These are phyloP conservation scores for Papilio polyxenes DNA, from an alignment of 1,140 invertebrate species.

Conservation along the genomic window DNA sequence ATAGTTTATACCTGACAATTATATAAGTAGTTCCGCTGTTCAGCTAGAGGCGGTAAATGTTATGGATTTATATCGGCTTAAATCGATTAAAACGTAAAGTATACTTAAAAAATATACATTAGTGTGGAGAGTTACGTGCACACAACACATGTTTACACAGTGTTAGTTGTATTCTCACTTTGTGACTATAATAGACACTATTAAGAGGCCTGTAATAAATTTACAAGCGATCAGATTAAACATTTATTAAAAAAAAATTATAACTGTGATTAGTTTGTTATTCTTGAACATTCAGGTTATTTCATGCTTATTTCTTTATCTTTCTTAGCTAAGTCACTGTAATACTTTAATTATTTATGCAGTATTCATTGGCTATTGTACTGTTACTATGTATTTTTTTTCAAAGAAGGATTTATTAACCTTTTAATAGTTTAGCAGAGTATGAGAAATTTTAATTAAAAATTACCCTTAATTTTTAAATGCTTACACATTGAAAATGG, in stretches of 20 bases:
- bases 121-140: background rate
- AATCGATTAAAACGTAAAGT: background rate
- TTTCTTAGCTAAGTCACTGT: too few relatives aligned
- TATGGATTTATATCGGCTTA: background rate
- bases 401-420: too few relatives aligned
- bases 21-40: background rate
- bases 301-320: too few relatives aligned
- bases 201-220: background rate
- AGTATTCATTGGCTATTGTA: too few relatives aligned
- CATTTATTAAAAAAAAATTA: background rate
- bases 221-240: background rate
- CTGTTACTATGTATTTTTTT: too few relatives aligned
- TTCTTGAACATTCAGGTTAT: background rate
- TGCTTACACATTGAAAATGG: too few relatives aligned
- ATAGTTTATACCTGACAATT: conserved; percentile 20
- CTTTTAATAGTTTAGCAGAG: too few relatives aligned
- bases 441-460: too few relatives aligned
- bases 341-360: too few relatives aligned
- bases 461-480: too few relatives aligned
- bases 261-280: background rate
- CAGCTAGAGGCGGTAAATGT: background rate
- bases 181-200: too few relatives aligned
- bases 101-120: background rate
- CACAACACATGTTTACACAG: background rate
- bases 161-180: background rate